Evolutionary conservation across 2,888 invertebrate species (phyloP).

Genomic region (Tupiocoris notatus): DNA sequence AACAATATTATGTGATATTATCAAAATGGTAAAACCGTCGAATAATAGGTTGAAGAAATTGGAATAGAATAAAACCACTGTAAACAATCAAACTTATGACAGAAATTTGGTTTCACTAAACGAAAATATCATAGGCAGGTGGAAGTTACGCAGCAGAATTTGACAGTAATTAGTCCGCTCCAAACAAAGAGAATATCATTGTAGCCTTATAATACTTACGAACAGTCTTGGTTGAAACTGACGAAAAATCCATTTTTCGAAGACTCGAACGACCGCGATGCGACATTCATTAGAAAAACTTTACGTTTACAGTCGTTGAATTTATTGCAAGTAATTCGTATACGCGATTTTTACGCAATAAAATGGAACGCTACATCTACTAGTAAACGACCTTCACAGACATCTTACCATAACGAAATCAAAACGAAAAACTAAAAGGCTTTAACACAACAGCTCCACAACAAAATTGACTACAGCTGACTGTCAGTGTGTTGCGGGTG

Average conservation of each 20-base stretch:
- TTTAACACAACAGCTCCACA: conserved; percentile 31
- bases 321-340: not conserved
- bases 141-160: conserved; percentile 36
- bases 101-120: not conserved
- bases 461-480: conserved; percentile 37
- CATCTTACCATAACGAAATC: conserved; percentile 23
- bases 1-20: too few relatives aligned
- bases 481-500: not conserved
- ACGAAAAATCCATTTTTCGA: conserved; percentile 86
- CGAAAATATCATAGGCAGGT: too few relatives aligned
- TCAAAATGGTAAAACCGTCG: too few relatives aligned
- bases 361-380: not conserved
- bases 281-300: conserved; percentile 46
- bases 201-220: conserved; percentile 70
- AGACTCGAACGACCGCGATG: conserved; percentile 51
- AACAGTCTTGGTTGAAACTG: conserved; percentile 96
- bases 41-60: too few relatives aligned
- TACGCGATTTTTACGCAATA: conserved; percentile 6
- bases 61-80: too few relatives aligned
- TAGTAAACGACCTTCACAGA: conserved; percentile 34
- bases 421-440: conserved; percentile 29
- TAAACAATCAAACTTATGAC: not conserved
- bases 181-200: not conserved
- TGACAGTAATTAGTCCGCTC: conserved; percentile 8
- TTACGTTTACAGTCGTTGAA: not conserved